Evolutionary conservation across 2,113 vertebrate species (phyloP), one percentile per base, ranked within the genome.

Genomic region (Polypterus senegalus): DNA sequence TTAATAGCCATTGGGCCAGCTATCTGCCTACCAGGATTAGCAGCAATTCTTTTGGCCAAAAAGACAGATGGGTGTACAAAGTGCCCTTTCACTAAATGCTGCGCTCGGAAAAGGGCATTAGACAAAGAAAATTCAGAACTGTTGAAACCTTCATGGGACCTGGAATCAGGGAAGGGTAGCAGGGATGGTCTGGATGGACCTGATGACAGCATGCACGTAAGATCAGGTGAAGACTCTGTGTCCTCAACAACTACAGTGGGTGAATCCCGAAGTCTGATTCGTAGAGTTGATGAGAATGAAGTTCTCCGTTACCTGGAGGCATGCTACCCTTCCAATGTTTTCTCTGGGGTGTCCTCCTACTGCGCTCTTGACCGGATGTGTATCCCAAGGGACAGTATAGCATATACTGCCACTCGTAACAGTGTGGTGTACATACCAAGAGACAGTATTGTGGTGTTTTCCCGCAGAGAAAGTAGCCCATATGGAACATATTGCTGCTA

Each of bases 1-100:
- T 80, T 91, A 53, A 71, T 91, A 63, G 88, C 87, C 60, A 88
- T 91, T 1, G 89, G 89, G 48, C 86, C 86, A 0, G 88, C 89
- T 66, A 90, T 91, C 73, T 91, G 86, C 76, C 64, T 91, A 9
- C 89, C 88, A 0, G 89, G 88, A 64, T 84, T 90, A 0, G 85
- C 83, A 0, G 86, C 86, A 60, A 91, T 91, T 3, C 76, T 87
- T 7, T 69, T 89, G 71, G 76, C 88, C 48, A 82, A 78, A 56
- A 88, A 85, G 66, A 91, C 89, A 0, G 84, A 90, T 9, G 88
- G 89, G 46, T 91, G 84, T 67, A 87, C 83, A 60, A 86, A 82
- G 10, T 60, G 79, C 4, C 79, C 78, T 0, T 52, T 6, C 49
- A 2, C 61, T 10, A 9, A 43, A 46, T 48, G 9, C 45, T 45